A percentile compares a stretch with the other conserved stretches of the same genome.
Conservation (phyloP, 2,888 invertebrate species). For the Tipula confusa region DNA sequence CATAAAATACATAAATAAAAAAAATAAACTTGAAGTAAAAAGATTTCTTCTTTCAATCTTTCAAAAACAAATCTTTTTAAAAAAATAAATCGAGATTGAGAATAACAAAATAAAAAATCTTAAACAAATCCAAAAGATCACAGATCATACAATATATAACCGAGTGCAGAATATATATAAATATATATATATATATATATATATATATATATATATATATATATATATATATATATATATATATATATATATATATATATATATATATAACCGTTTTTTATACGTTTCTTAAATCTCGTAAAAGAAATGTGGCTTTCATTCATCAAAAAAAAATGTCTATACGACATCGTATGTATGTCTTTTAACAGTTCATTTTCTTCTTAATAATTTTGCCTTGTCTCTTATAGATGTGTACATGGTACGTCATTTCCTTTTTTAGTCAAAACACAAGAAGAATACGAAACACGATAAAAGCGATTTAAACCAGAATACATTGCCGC, state of each 20-base stretch:
- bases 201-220: too few relatives aligned
- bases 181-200: too few relatives aligned
- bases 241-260: too few relatives aligned
- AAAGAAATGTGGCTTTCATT: neutral
- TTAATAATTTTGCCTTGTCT: neutral
- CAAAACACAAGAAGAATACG: neutral
- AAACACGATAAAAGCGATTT: neutral
- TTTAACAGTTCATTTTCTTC: neutral
- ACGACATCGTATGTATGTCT: neutral
- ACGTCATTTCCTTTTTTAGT: slow-evolving; percentile 7
- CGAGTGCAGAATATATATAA: neutral
- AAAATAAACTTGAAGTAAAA: neutral
- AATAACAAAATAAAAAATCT: neutral
- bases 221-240: too few relatives aligned
- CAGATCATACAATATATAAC: neutral
- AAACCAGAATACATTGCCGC: neutral
- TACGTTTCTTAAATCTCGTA: neutral
- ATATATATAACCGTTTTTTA: neutral
- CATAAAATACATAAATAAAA: neutral
- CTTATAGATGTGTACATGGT: neutral
- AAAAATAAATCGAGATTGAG: slow-evolving; percentile 12
- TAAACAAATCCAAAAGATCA: neutral
- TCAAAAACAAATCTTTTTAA: neutral
- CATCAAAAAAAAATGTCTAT: neutral
- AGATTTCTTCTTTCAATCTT: slow-evolving; percentile 1